Evolutionary conservation across 2,888 invertebrate species (phyloP).

Genomic region (Parnassius smintheus): DNA sequence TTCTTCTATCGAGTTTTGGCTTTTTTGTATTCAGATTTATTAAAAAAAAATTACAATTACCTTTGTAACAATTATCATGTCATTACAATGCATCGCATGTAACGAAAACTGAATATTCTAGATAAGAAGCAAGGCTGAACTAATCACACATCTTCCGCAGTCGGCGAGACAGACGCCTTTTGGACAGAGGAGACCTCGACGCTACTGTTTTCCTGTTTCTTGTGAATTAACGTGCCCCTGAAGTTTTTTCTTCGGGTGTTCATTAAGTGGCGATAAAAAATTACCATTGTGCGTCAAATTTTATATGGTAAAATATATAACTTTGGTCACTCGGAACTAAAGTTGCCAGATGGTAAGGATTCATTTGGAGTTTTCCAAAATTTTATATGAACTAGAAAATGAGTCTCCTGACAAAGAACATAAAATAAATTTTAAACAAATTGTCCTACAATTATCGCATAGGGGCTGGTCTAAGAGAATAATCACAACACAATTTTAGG

Average conservation of each 20-base stretch:
- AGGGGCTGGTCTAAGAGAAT: no score
- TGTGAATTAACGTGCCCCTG: slow-evolving; percentile 64
- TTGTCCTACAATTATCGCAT: no score
- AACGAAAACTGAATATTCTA: slow-evolving; percentile 30
- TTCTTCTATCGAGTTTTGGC: no score
- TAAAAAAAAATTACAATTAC: slow-evolving; percentile 3
- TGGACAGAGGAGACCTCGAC: slow-evolving; percentile 64
- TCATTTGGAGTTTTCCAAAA: no score
- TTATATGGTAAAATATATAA: not conserved
- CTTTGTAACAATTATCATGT: slow-evolving; percentile 10
- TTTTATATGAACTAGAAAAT: no score
- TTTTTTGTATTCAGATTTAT: not conserved
- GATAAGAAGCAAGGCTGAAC: slow-evolving; percentile 35
- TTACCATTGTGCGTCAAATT: slow-evolving; percentile 10
- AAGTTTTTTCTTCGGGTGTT: slow-evolving; percentile 29
- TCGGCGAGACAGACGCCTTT: slow-evolving; percentile 57
- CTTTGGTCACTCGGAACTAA: not conserved
- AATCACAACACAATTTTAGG: no score
- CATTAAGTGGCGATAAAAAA: slow-evolving; percentile 13
- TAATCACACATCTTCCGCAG: slow-evolving; percentile 62
- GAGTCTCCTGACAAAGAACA: no score
- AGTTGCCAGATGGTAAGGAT: no score
- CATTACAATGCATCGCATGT: slow-evolving; percentile 19
- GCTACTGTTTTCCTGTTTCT: slow-evolving; percentile 69
- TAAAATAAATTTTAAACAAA: no score